phyloP scores from a whole-genome alignment of 2,888 invertebrate species.

The Carterocephalus palaemon region DNA sequence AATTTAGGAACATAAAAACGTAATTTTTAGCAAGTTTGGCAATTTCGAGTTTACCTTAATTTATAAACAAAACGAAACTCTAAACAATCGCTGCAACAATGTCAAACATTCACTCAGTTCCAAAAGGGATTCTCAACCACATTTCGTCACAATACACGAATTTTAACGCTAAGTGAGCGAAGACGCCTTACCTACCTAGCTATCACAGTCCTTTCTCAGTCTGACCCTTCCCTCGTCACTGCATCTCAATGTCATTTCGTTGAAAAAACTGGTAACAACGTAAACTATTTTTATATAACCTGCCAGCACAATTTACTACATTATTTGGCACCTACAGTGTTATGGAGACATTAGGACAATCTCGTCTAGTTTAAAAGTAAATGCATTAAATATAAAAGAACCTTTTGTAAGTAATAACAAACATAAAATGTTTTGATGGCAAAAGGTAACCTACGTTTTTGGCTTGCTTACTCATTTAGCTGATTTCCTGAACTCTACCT shows the following conservation, averaged over 20 bases:
- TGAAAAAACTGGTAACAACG: slow-evolving; percentile 74
- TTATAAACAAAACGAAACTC: slow-evolving; percentile 36
- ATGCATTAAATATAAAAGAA: slow-evolving; percentile 50
- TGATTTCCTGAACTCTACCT: slow-evolving; percentile 45
- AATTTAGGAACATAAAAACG: slow-evolving; percentile 52
- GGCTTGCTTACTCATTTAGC: slow-evolving; percentile 61
- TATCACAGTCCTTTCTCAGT: slow-evolving; percentile 80
- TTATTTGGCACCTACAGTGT: slow-evolving; percentile 76
- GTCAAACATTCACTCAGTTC: slow-evolving; percentile 52
- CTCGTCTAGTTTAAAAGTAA: slow-evolving; percentile 42
- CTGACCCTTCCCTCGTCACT: slow-evolving; percentile 76
- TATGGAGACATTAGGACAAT: slow-evolving; percentile 50
- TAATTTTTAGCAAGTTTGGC: slow-evolving; percentile 37
- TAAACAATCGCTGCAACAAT: slow-evolving; percentile 37
- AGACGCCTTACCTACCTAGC: slow-evolving; percentile 73
- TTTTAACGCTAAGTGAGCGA: slow-evolving; percentile 74
- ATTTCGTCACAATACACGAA: slow-evolving; percentile 51
- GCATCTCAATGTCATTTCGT: slow-evolving; percentile 69
- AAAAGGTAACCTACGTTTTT: slow-evolving; percentile 77
- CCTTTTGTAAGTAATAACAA: slow-evolving; percentile 53
- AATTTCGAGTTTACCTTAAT: slow-evolving; percentile 43
- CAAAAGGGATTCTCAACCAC: slow-evolving; percentile 47
- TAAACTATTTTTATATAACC: slow-evolving; percentile 61
- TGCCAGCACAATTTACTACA: slow-evolving; percentile 62
- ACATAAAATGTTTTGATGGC: slow-evolving; percentile 67